Evolutionary conservation across 37 sponge, comb jelly and placozoan species (phyloP), one percentile per base, ranked within the genome.

Genomic region (Geodia barretti): DNA sequence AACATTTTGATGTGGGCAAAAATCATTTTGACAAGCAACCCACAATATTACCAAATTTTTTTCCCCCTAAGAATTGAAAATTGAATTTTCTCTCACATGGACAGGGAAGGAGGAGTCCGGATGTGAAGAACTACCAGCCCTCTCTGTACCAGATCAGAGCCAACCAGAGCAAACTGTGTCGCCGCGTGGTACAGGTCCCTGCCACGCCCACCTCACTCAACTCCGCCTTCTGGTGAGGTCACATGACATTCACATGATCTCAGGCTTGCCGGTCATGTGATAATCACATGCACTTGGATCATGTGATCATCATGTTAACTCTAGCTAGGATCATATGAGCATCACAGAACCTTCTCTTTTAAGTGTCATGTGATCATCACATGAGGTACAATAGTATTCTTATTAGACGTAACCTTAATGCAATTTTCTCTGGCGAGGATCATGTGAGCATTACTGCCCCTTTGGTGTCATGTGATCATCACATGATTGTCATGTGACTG

Each of bases 121-220:
- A 34, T 17, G 54, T 66, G 24, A 73, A 75, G 20, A 64, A 72
- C 38, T 41, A 31, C 62, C 69, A 64, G 26, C 95, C 95, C 14
- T 59, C 88, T 2, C 72, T 94, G 41, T 94, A 94, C 69, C 95
- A 90, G 64, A 94, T 94, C 74, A 64, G 95, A 74, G 78, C 95
- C 40, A 90, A 88, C 74, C 72, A 84, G 64, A 94, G 88, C 70
- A 87, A 84, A 61, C 42, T 94, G 1, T 90, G 90, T 67, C 68
- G 95, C 28, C 79, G 95, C 67, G 83, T 94, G 19, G 88, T 94
- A 25, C 95, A 94, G 60, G 90, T 93, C 0, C 79, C 87, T 39
- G 92, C 84, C 47, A 60, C 65, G 24, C 87, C 96, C 14, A 83
- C 59, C 37, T 87, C 85, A 9, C 90, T 95, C 72, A 91, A 92